Base-by-base conservation (phyloP, 2,888 invertebrate genomes). In the Torymus auratus region DNA sequence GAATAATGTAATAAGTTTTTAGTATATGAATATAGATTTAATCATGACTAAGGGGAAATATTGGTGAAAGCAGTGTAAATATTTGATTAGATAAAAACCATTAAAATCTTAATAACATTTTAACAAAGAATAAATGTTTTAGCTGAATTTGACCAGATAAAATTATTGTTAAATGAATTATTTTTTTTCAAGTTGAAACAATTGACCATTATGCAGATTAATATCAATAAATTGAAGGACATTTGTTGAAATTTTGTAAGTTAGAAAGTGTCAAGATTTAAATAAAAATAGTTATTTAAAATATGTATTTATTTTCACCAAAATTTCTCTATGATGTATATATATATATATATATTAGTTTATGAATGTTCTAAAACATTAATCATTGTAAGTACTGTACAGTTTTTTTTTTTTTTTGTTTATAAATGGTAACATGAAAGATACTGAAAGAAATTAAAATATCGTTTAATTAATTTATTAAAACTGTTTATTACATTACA, bases 311-410 rank as follows among this genome's bases (percentile, higher is more conserved):
- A 62, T 65, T 58, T 23, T 50, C 23, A 68, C 17, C 81, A 69
- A 28, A 28, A 28, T 80, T 72, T 83, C 60, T 60, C 72, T 78
- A 82, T 20, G 1, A 76, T 77, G 80, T 82, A 71, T 81, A 83
- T 78, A 82, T 82, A 28, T 28, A 28, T 28, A 28, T 28, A 28
- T 78, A 78, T 80, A 72, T 81, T 69, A 70, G 50, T 73, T 81
- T 82, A 14, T 50, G 77, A 82, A 62, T 81, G 52, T 78, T 20
- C 13, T 23, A 73, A 64, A 78, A 79, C 77, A 81, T 41, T 28
- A 56, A 60, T 17, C 13, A 10, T 69, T 82, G 77, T 82, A 82
- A 84, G 73, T 82, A 81, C 68, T 81, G 79, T 83, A 84, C 76
- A 83, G 68, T 76, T 81, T 76, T 75, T 28, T 28, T 28, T 82